Evolutionary conservation across 2,888 invertebrate genomes (phyloP), one percentile per base, ranked within the genome.

Genomic region (Aleiodes leptofemur): DNA sequence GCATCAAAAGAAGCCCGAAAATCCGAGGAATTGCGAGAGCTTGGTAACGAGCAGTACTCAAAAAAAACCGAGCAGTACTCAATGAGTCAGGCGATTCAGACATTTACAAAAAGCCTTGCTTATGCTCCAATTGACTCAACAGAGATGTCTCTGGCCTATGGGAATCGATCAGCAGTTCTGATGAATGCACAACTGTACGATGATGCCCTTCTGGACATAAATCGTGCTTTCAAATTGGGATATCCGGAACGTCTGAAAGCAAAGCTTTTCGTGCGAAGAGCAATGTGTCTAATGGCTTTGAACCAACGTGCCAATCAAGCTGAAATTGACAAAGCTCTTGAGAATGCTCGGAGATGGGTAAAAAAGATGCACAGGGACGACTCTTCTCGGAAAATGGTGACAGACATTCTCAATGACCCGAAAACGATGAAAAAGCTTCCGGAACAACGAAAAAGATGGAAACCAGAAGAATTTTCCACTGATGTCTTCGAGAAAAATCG

Each of bases 81-180:
- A 23, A 29, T 56, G 23, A 56, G 7, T 3, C 11, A 8, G 2
- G 23, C 34, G 14, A 31, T 83, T 91, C 50, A 89, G 71, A 91
- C 92, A 80, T 94, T 94, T 83, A 93, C 93, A 69, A 90, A 92
- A 84, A 92, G 94, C 79, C 90, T 95, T 80, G 92, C 93, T 13
- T 91, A 91, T 88, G 94, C 95, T 6, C 92, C 92, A 69, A 78
- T 81, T 11, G 86, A 90, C 55, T 92, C 94, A 9, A 92, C 93
- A 78, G 91, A 92, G 83, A 91, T 94, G 78, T 90, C 92, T 9
- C 88, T 95, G 64, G 94, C 94, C 0, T 92, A 94, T 84, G 94
- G 94, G 0, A 96, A 96, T 86, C 92, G 96, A 82, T 95, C 96
- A 56, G 96, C 95, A 38, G 92, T 94, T 9, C 91, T 95, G 70